Evolutionary conservation across 1,140 invertebrate genomes (phyloP).

Genomic region (Pachyrhynchus sulphureomaculatus): DNA sequence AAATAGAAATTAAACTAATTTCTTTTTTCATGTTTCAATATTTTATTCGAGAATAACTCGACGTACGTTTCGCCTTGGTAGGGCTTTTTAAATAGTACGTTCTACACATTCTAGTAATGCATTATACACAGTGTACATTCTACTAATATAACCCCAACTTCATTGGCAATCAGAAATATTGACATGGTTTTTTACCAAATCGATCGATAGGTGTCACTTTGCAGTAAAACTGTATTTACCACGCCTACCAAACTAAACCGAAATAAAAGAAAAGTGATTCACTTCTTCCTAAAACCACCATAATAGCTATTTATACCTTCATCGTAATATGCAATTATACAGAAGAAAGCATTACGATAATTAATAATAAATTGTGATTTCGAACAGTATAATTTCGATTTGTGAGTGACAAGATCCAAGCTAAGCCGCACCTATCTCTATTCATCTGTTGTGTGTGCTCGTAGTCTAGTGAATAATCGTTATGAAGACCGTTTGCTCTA

Average conservation of each 20-base stretch:
- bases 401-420: background rate
- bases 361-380: background rate
- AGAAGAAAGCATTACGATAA: conserved; percentile 2
- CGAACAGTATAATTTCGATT: background rate
- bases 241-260: conserved; percentile 14
- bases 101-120: too few species aligned
- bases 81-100: too few species aligned
- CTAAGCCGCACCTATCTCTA: conserved; percentile 9
- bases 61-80: too few species aligned
- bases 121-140: too few species aligned
- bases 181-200: too few species aligned
- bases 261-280: conserved; percentile 16
- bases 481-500: conserved; percentile 13
- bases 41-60: too few species aligned
- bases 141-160: too few species aligned
- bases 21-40: too few species aligned
- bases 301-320: conserved; percentile 11
- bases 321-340: conserved; percentile 4
- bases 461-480: conserved; percentile 7
- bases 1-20: too few species aligned
- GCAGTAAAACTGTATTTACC: background rate
- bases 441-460: conserved; percentile 3
- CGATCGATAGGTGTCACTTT: too few species aligned
- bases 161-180: too few species aligned
- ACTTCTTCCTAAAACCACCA: conserved; percentile 12